A percentile compares a stretch with the other conserved stretches of the same genome.
Evolutionary conservation across 2,888 invertebrate species (phyloP).

Genomic region (Notodonta dromedarius): DNA sequence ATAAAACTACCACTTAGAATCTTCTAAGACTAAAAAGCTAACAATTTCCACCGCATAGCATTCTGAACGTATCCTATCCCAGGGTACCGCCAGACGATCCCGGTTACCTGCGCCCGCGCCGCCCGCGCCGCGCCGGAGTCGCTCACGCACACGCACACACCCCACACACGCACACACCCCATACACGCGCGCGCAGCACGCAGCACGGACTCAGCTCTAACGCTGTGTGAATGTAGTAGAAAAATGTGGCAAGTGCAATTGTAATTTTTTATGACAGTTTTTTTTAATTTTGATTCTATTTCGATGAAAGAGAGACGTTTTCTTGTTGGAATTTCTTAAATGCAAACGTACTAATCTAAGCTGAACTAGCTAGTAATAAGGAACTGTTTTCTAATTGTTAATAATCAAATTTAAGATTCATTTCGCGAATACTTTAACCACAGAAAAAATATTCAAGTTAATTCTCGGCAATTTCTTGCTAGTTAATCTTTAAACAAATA

Average conservation of each 20-base stretch:
- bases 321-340: slow-evolving; percentile 33
- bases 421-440: too few species aligned
- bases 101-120: slow-evolving; percentile 75
- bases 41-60: slow-evolving; percentile 52
- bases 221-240: slow-evolving; percentile 52
- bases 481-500: too few species aligned
- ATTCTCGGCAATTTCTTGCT: too few species aligned
- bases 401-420: too few species aligned
- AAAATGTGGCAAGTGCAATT: slow-evolving; percentile 61
- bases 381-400: too few species aligned
- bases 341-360: too few species aligned
- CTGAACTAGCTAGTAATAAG: too few species aligned
- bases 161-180: slow-evolving; percentile 28
- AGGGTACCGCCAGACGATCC: slow-evolving; percentile 68
- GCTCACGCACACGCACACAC: slow-evolving; percentile 37
- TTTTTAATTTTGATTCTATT: slow-evolving; percentile 2
- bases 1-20: slow-evolving; percentile 56
- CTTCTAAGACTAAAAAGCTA: slow-evolving; percentile 69
- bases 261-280: slow-evolving; percentile 33
- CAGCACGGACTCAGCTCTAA: slow-evolving; percentile 73
- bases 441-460: too few species aligned
- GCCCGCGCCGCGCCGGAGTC: slow-evolving; percentile 30
- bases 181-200: slow-evolving; percentile 51
- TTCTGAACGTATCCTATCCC: slow-evolving; percentile 61
- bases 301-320: slow-evolving; percentile 35